Evolutionary conservation across 2,113 vertebrate species (phyloP).

Genomic region (Protobothrops flavoviridis): DNA sequence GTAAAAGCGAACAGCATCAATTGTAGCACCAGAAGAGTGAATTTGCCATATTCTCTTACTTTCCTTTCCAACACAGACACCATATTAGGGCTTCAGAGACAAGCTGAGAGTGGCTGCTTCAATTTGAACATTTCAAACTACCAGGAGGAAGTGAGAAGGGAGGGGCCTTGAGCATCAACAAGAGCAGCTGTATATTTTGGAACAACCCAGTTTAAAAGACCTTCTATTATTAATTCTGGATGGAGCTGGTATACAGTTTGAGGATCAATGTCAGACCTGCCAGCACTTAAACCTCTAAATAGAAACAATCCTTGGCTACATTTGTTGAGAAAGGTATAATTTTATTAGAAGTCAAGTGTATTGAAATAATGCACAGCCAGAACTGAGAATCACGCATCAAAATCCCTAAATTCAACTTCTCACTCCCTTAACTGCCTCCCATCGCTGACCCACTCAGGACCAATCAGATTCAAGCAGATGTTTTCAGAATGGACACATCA

Average conservation of each 20-base stretch:
- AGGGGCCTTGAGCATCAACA: background rate
- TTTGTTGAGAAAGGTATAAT: no score
- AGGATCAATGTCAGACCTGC: background rate
- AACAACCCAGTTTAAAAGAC: background rate
- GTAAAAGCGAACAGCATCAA: background rate
- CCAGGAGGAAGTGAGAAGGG: background rate
- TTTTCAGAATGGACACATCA: background rate
- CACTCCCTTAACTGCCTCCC: no score
- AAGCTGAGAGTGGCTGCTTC: background rate
- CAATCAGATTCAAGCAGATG: no score
- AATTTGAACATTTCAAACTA: background rate
- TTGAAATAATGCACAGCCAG: no score
- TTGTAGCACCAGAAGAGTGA: background rate
- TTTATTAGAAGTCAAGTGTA: no score
- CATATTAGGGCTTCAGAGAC: background rate
- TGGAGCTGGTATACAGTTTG: background rate
- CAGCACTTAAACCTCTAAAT: background rate
- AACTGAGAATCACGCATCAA: no score
- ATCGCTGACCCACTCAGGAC: no score
- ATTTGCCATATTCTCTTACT: background rate
- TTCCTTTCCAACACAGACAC: background rate
- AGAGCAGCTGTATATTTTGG: background rate
- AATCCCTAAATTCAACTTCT: no score
- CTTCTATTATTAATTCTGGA: background rate
- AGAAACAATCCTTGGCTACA: background rate